Evolutionary conservation across 2,888 invertebrate genomes (phyloP).

Genomic region (Dasypogon diadema): DNA sequence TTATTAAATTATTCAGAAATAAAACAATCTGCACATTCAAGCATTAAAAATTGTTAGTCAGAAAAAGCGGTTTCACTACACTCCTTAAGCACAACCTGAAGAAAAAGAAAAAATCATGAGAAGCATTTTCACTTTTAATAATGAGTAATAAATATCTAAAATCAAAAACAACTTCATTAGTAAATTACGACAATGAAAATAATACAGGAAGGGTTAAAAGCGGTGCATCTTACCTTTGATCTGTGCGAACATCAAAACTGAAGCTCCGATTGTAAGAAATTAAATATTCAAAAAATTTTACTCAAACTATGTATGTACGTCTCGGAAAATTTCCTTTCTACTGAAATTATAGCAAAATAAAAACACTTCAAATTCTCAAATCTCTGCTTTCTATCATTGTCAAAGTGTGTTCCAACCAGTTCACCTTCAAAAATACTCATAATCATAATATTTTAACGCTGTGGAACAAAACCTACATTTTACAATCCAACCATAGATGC

Average conservation of each 20-base stretch:
- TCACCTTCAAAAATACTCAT: slow-evolving; percentile 2
- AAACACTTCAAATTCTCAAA: slow-evolving; percentile 52
- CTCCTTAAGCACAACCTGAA: slow-evolving; percentile 47
- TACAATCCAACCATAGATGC: background rate
- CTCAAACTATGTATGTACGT: slow-evolving; percentile 30
- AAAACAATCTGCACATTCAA: slow-evolving; percentile 41
- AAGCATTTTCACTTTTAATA: slow-evolving; percentile 31
- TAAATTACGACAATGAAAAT: slow-evolving; percentile 52
- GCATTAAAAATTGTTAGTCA: slow-evolving; percentile 41
- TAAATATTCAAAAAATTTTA: slow-evolving; percentile 15
- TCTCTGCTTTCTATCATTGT: slow-evolving; percentile 12
- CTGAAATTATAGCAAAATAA: slow-evolving; percentile 52
- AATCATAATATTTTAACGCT: too few relatives aligned
- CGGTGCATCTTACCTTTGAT: slow-evolving; percentile 59
- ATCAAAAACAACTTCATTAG: slow-evolving; percentile 23
- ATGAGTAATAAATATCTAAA: slow-evolving; percentile 48
- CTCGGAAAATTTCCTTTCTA: slow-evolving; percentile 30
- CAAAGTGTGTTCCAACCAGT: slow-evolving; percentile 2
- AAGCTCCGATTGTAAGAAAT: slow-evolving; percentile 56
- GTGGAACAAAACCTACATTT: background rate
- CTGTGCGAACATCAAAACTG: slow-evolving; percentile 57
- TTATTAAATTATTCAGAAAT: background rate
- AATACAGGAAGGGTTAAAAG: slow-evolving; percentile 51
- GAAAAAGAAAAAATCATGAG: slow-evolving; percentile 45
- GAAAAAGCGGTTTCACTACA: slow-evolving; percentile 42